Base-by-base conservation (phyloP, 2,888 invertebrate species). In the Diarsia brunnea region DNA sequence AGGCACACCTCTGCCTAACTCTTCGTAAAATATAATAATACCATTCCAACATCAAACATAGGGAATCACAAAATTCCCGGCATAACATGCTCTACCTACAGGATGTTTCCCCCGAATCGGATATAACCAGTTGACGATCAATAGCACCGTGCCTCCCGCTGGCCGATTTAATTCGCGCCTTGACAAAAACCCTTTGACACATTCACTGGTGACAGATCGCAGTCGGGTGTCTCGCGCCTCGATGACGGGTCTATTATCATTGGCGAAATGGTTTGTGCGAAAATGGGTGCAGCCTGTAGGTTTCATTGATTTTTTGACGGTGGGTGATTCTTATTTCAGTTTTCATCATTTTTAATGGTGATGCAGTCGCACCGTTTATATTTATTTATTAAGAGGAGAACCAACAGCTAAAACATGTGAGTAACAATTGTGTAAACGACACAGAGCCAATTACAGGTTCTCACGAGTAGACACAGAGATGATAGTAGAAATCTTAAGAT, bases 161-260 rank as follows among this genome's bases (percentile, higher is more conserved):
- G 96, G 90, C 88, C 85, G 94, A 89, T 95, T 96, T 95, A 96
- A 96, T 96, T 95, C 95, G 91, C 92, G 93, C 95, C 92, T 92
- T 92, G 91, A 93, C 93, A 93, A 91, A 93, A 95, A 95, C 96
- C 96, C 96, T 96, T 96, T 96, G 95, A 95, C 93, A 91, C 89
- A 91, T 93, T 94, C 93, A 93, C 89, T 87, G 87, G 89, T 95
- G 96, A 96, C 96, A 95, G 92, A 89, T 93, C 96, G 78, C 96
- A 94, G 96, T 88, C 91, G 95, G 96, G 94, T 78, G 93, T 91
- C 94, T 92, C 93, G 88, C 94, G 92, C 93, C 91, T 92, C 91
- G 89, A 80, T 94, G 95, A 94, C 94, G 91, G 91, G 89, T 88
- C 91, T 86, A 95, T 94, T 94, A 94, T 94, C 94, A 95, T 89